Conservation (phyloP, 2,888 invertebrate species). For the Scaptomyza flava region DNA sequence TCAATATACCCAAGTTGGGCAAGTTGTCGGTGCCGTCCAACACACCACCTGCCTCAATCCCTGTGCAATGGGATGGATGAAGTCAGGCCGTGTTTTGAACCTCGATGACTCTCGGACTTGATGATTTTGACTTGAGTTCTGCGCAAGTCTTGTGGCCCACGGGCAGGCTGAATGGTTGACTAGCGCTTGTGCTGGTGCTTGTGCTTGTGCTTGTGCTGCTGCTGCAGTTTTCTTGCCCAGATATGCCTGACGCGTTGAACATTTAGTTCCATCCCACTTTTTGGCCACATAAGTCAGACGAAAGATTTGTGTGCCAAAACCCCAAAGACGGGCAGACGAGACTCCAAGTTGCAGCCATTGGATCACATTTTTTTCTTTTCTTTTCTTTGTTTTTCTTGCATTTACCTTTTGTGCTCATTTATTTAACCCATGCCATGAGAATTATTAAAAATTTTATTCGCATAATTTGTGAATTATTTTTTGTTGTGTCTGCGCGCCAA, state of each 20-base stretch:
- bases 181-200: conserved; percentile 13
- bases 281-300: conserved; percentile 52
- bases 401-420: conserved; percentile 64
- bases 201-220: conserved; percentile 5
- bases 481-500: conserved; percentile 60
- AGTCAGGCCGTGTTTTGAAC: conserved; percentile 52
- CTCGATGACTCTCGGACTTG: conserved; percentile 54
- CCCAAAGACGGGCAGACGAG: conserved; percentile 11
- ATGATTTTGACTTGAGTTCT: conserved; percentile 65
- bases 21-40: conserved; percentile 22
- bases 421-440: conserved; percentile 76
- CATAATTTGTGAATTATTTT: conserved; percentile 84
- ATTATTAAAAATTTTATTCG: conserved; percentile 84
- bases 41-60: conserved; percentile 61
- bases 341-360: conserved; percentile 28
- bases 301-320: conserved; percentile 35
- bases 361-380: conserved; percentile 15
- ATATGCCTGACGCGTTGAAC: conserved; percentile 71
- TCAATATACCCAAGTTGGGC: conserved; percentile 46
- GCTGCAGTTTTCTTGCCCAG: conserved; percentile 53
- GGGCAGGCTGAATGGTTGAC: conserved; percentile 35
- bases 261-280: conserved; percentile 74
- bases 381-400: conserved; percentile 21
- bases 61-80: conserved; percentile 25
- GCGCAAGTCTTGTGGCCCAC: conserved; percentile 32